Evolutionary conservation across 2,888 invertebrate genomes (phyloP).

Genomic region (Trachelus stipa): DNA sequence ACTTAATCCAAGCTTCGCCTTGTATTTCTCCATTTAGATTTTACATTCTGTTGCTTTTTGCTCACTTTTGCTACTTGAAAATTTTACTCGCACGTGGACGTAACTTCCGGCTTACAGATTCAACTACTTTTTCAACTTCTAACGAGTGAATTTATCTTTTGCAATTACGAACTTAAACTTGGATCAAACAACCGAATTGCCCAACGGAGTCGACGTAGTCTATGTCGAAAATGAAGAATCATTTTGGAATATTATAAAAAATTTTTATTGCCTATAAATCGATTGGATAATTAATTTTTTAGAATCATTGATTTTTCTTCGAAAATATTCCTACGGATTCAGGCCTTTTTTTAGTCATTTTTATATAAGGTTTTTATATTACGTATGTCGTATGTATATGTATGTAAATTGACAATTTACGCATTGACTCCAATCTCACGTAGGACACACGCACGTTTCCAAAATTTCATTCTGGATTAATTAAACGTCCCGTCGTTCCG

Average conservation of each 20-base stretch:
- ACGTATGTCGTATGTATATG: no score
- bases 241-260: not conserved
- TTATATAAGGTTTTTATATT: not conserved
- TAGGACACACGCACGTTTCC: not conserved
- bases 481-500: conserved; percentile 47
- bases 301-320: not conserved
- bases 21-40: not conserved
- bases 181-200: not conserved
- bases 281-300: not conserved
- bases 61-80: accelerated
- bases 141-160: not conserved
- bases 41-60: not conserved
- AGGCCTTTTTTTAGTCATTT: not conserved
- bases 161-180: not conserved
- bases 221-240: not conserved
- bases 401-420: not conserved
- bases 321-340: no score
- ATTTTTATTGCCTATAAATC: no score
- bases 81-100: not conserved
- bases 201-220: not conserved
- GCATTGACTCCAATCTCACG: not conserved
- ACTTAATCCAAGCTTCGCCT: no score
- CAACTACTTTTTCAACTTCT: not conserved
- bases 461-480: conserved; percentile 58
- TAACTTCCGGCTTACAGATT: not conserved